Evolutionary conservation across 1,140 invertebrate species (phyloP).

Genomic region (Procambarus clarkii): DNA sequence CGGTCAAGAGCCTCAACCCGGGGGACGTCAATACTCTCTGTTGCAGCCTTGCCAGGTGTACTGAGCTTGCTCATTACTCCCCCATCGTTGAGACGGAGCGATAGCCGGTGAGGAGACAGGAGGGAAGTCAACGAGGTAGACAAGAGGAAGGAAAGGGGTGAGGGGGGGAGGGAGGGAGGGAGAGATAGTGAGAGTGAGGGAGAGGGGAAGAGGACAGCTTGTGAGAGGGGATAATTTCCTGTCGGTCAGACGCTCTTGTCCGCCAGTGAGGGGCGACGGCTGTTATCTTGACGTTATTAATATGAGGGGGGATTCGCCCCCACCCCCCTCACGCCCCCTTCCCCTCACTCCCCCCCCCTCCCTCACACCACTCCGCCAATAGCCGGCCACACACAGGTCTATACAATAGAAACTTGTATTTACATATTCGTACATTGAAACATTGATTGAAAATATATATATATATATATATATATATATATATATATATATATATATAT

Average conservation of each 20-base stretch:
- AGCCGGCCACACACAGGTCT: too few relatives aligned
- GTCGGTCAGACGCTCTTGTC: conserved; percentile 59
- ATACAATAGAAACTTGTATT: too few relatives aligned
- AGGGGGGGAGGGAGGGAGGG: conserved; percentile 13
- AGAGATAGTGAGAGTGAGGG: conserved; percentile 45
- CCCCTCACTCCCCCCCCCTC: not conserved
- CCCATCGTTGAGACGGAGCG: not conserved
- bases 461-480: too few relatives aligned
- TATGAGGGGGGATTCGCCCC: conserved; percentile 9
- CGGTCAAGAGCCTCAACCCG: too few relatives aligned
- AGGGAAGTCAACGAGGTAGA: not conserved
- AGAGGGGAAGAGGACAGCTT: conserved; percentile 45
- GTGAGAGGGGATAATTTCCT: conserved; percentile 60
- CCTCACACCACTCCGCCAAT: not conserved
- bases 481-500: too few relatives aligned
- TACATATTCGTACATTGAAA: too few relatives aligned
- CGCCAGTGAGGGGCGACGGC: conserved; percentile 42
- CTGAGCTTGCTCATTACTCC: not conserved
- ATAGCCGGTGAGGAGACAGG: not conserved
- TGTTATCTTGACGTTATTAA: conserved; percentile 53
- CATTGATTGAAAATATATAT: too few relatives aligned
- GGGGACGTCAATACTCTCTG: too few relatives aligned
- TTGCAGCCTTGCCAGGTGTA: not conserved
- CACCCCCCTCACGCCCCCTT: not conserved
- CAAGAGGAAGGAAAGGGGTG: conserved; percentile 19